Evolutionary conservation across 2,797 vertebrate genomes (phyloP).

Genomic region (Hippopotamyrus pictus): DNA sequence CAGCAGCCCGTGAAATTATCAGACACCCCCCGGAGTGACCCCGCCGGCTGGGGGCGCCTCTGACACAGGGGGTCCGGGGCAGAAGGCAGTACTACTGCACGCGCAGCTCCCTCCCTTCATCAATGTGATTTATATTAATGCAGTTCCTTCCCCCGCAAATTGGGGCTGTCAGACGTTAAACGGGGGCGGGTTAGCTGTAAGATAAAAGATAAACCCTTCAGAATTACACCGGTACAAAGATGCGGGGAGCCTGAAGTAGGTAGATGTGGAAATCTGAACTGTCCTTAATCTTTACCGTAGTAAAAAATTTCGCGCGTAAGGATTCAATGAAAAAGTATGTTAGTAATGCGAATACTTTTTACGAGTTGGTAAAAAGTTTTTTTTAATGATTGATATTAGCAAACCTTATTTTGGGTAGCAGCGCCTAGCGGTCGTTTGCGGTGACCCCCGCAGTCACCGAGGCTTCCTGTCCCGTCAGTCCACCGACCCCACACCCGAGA

Average conservation of each 20-base stretch:
- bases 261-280: background rate
- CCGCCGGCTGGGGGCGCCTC: background rate
- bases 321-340: background rate
- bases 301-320: background rate
- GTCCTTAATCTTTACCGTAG: background rate
- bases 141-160: background rate
- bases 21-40: conserved; percentile 4
- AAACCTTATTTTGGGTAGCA: background rate
- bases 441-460: background rate
- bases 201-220: background rate
- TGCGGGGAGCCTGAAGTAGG: background rate
- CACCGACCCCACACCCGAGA: background rate
- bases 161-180: background rate
- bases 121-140: background rate
- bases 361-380: background rate
- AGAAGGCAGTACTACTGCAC: background rate
- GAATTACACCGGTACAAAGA: background rate
- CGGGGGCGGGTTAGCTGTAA: background rate
- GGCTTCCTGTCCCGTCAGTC: background rate
- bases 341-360: background rate
- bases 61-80: background rate
- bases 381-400: background rate
- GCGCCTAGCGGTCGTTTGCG: background rate
- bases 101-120: background rate
- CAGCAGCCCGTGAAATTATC: background rate